Evolutionary conservation across 2,888 invertebrate species (phyloP), one percentile per base, ranked within the genome.

Genomic region (Zaprionus lineosus): DNA sequence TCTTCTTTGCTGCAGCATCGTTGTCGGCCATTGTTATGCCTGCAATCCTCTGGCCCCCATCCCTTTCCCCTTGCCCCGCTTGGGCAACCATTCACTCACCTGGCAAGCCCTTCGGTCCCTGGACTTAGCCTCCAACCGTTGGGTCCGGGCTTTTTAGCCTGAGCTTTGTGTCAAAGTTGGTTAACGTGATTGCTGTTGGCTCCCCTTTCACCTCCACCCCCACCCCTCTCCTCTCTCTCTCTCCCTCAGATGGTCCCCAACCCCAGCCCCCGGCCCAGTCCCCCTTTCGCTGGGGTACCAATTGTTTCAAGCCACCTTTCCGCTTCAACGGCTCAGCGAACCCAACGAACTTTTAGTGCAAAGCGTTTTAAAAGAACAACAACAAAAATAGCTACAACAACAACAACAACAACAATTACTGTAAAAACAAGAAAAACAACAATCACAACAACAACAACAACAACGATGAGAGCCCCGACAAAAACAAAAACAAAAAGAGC

Each of bases 161-260:
- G 31, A 59, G 77, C 74, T 84, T 81, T 78, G 81, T 76, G 84
- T 63, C 84, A 84, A 74, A 70, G 66, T 78, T 84, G 77, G 84
- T 84, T 76, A 84, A 70, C 70, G 74, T 81, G 84, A 78, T 84
- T 84, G 84, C 61, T 66, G 57, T 59, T 74, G 60, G 51, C 24
- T n/a, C 24, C 29, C 12, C 3, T 12, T 3, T 44, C 14, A 21
- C 21, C 6, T 15, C 18, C 11, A 11, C 7, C 11, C 12, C 9
- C 26, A 3, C 26, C 43, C 8, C 11, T 5, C 2, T 26, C 47
- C 16, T 15, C 31, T 2, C 12, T 2, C 14, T 29, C 9, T 2
- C 19, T 14, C 16, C 9, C 7, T n/a, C n/a, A n/a, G n/a, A n/a
- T n/a, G n/a, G n/a, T n/a, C 3, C 3, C 11, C 5, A 8, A 3